Evolutionary conservation across 2,888 invertebrate species (phyloP), one percentile per base, ranked within the genome.

Genomic region (Hartigia nigra): DNA sequence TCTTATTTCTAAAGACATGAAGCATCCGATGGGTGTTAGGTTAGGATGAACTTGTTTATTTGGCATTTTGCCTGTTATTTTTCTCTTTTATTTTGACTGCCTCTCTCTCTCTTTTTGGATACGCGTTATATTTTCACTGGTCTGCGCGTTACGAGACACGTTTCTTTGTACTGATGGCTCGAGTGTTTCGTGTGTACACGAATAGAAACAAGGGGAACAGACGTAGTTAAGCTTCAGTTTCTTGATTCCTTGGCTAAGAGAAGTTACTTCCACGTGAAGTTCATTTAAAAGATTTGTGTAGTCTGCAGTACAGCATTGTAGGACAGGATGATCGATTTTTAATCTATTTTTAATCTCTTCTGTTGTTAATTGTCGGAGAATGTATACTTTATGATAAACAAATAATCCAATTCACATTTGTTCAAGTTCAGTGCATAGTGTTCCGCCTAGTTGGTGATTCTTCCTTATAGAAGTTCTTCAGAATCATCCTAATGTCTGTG

Each of bases 161-260:
- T 76, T 76, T 55, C 55, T 55, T 55, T 23, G 55, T 55, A 23
- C 23, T 55, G 55, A 23, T 55, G 55, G 23, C 23, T 55, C 55
- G 55, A 55, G 23, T 55, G 9, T 55, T 55, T 55, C 23, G 23
- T 23, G 23, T 78, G 81, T 84, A 85, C 86, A 79, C 76, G 86
- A 87, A 88, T 86, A 88, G 87, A 85, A 87, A 84, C 83, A 85
- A 84, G 81, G 82, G 78, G 31, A 84, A 83, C 81, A 82, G 77
- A 80, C 78, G 81, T 83, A 79, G 81, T 78, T 79, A 76, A 70
- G 75, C 76, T 78, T 79, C 84, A 82, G 83, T 84, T 78, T 81
- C 78, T 76, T 81, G 70, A 77, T 79, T 80, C 80, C 78, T 77
- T 78, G 75, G 79, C 74, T 37, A 77, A 76, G 80, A 81, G 55